Evolutionary conservation across 1,140 invertebrate genomes (phyloP), one percentile per base, ranked within the genome.

Genomic region (Chironomus striatipennis): DNA sequence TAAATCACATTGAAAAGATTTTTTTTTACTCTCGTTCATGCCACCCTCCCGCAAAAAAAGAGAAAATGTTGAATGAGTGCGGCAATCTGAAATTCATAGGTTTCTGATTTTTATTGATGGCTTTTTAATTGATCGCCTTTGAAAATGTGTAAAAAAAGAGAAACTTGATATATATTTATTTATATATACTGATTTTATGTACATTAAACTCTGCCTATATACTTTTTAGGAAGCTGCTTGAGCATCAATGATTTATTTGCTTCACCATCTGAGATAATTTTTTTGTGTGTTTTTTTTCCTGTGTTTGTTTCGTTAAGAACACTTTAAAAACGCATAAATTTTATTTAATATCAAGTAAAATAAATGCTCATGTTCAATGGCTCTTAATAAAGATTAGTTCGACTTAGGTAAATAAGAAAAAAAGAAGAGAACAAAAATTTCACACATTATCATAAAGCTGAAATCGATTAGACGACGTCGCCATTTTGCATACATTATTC

Each of bases 291-390:
- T 57, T 12, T 57, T 57, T 57, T 57, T 12, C 15, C 4, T 57
- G 47, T 57, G 43, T 57, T 57, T 57, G 5, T 57, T 57, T 57
- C 47, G 47, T 57, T 57, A 57, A 57, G 47, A 57, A 57, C 47
- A 70, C 65, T 70, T 70, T 70, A 70, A 70, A 70, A 70, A 70
- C 65, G 65, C 65, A 70, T 70, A 70, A 70, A 70, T 70, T 70
- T 70, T 21, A 20, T 17, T 70, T 70, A 70, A n/a, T n/a, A n/a
- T 12, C 12, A 57, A 57, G n/a, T 57, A 57, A 57, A 34, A 34
- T 34, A 34, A 34, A 34, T 34, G 24, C 24, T 34, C 24, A 34
- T 34, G 24, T 34, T 34, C 24, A 34, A 34, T 34, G 24, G 24
- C 24, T 34, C 24, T 34, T 34, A 34, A 34, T 34, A 34, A 34